These are phyloP conservation scores for Oncorhynchus masou DNA, from an alignment of 2,113 vertebrate species.

Conservation along the genomic window DNA sequence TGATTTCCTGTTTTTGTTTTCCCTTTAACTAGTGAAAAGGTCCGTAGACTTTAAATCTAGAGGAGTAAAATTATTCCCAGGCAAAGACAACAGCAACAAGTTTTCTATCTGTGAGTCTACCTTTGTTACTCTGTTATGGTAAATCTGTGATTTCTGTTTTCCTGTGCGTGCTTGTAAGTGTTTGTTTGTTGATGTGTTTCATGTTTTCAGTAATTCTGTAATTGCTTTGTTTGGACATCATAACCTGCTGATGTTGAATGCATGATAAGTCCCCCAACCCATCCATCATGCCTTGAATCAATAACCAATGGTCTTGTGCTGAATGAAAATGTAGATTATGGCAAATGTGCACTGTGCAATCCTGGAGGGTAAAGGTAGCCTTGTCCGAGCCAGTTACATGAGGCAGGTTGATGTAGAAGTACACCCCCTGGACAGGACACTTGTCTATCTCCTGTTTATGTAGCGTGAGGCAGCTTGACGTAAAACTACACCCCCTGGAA, in stretches of 20 bases:
- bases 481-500: too few species aligned
- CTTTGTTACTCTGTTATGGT: conserved; percentile 80
- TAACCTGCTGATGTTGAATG: conserved; percentile 28
- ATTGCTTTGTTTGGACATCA: conserved; percentile 44
- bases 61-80: conserved; percentile 99
- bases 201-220: conserved; percentile 26
- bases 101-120: conserved; percentile 99
- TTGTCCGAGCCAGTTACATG: too few species aligned
- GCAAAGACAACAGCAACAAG: conserved; percentile 99
- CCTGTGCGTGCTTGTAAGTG: conserved; percentile 7
- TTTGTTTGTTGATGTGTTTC: conserved; percentile 28
- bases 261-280: neutral
- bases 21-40: conserved; percentile 89
- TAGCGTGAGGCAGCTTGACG: too few species aligned
- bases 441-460: too few species aligned
- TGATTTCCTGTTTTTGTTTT: conserved; percentile 83
- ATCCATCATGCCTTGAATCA: neutral
- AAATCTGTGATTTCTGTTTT: conserved; percentile 10
- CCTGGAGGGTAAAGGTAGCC: too few species aligned
- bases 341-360: neutral
- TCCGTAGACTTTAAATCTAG: conserved; percentile 99
- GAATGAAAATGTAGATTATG: neutral
- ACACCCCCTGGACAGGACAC: neutral
- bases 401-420: too few species aligned
- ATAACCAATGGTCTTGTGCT: neutral